Base-by-base conservation (phyloP, 30 jellyfish, hydroid and myxozoan species). In the Aurelia coerulea region DNA sequence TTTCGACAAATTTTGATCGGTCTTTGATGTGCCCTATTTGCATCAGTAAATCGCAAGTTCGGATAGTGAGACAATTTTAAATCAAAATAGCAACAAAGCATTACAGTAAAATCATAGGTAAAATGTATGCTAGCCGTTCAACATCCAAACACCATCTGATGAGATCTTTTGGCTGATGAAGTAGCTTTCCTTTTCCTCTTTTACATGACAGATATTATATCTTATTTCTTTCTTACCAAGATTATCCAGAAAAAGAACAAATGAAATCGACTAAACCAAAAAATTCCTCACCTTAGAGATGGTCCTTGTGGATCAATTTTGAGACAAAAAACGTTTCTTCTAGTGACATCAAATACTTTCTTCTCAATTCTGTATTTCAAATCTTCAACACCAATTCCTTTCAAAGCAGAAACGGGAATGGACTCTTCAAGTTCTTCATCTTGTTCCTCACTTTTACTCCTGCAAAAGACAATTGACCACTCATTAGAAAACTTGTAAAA, bases 311-410 rank as follows among this genome's bases (percentile, higher is more conserved):
- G 96, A 74, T 88, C 97, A 33, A 93, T 74, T 39, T 70, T 62
- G 15, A 93, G 64, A 18, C 71, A 84, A 60, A 67, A 78, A 5
- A 74, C 72, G 11, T 63, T 68, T 67, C 96, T 65, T 14, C 88
- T 93, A 23, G 98, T 88, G 59, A 65, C 68, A 14, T 83, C 87
- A 51, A 93, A 77, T 3, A 93, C 76, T 42, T 75, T 79, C 37
- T 66, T 73, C 83, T 93, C 96, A 29, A 93, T 60, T 15, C 67
- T 67, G 19, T 56, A 49, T 65, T 41, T 74, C 68, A 93, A 60
- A 33, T 81, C 94, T 63, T 84, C 97, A 23, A 84, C 64, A 73
- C 98, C 98, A 68, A 73, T 74, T 10, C 78, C 86, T n/a, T 78
- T 14, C 75, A 79, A 49, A 37, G 97, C 98, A 68, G 98, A 93